A percentile compares a stretch with the other conserved stretches of the same genome.
These are phyloP conservation scores for Branchinecta lynchi DNA, from an alignment of 1,140 invertebrate genomes.

Conservation along the genomic window DNA sequence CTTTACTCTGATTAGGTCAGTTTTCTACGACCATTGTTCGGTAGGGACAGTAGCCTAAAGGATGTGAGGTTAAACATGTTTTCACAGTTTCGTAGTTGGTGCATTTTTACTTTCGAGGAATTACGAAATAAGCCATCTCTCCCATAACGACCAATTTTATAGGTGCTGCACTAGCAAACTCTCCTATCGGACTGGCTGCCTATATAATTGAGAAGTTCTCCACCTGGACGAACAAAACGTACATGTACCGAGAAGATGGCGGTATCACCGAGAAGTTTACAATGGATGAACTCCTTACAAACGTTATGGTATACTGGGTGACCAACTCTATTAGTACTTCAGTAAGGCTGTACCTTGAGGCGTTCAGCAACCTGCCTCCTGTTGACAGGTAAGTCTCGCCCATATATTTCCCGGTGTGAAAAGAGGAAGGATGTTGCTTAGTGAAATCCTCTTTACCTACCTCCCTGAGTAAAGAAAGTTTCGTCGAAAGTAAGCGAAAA, in stretches of 20 bases:
- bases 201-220: slow-evolving; percentile 77
- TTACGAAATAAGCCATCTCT: no score
- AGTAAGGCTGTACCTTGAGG: slow-evolving; percentile 55
- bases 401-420: no score
- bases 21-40: no score
- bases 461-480: no score
- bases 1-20: no score
- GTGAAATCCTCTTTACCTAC: slow-evolving; percentile 18
- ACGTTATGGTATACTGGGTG: slow-evolving; percentile 75
- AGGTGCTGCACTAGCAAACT: slow-evolving; percentile 45
- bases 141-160: slow-evolving; percentile 21
- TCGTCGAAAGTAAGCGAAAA: no score
- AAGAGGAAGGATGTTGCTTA: slow-evolving; percentile 22
- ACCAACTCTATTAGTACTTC: slow-evolving; percentile 58
- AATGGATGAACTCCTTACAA: slow-evolving; percentile 63
- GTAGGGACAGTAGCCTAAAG: no score
- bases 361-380: slow-evolving; percentile 32
- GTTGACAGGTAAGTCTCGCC: not conserved
- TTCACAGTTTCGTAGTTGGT: no score
- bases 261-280: slow-evolving; percentile 45
- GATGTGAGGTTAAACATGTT: no score
- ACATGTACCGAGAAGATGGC: slow-evolving; percentile 44
- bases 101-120: no score
- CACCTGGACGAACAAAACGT: slow-evolving; percentile 48
- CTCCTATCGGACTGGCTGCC: slow-evolving; percentile 55